Base-by-base conservation (phyloP, 2,797 vertebrate species). In the Eospalax fontanierii region DNA sequence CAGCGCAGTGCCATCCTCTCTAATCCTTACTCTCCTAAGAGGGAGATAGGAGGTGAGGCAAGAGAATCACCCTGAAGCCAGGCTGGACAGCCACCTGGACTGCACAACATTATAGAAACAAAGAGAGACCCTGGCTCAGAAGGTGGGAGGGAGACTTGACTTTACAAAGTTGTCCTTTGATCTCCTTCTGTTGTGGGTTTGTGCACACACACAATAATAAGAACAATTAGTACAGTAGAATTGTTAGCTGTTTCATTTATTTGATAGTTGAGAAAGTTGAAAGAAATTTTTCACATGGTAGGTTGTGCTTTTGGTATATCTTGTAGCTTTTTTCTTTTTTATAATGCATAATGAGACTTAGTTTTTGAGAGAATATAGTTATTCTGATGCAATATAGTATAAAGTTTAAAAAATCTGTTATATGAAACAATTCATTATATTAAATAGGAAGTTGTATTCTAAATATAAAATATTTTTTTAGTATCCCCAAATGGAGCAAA, bases 231-330 rank as follows among this genome's bases (percentile, higher is more conserved):
- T 14, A 84, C 6, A 40, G 3, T 94, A 81, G 81, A 40, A 12
- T 84, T 84, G 28, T 46, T 90, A 81, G n/a, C 35, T 93, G 2
- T 93, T 92, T 76, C 73, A 8, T 14, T 93, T 30, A 65, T 87
- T 95, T 73, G 78, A 73, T 4, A 93, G 66, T 68, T 78, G n/a
- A 79, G 38, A 92, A 91, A 70, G 59, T 71, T 94, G 50, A 92
- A 16, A 75, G 35, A n/a, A n/a, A n/a, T 85, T 94, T 95, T 88
- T 75, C 24, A 18, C 73, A 30, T 24, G 5, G 14, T 93, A 84
- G 70, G 8, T 88, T 74, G 15, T 85, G 63, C 61, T 85, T 95
- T 93, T 83, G 59, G 38, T 90, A 66, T 90, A 18, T 74, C 83
- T 38, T 33, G 11, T 5, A 28, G 22, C 57, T 65, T 76, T 70